A percentile compares a stretch with the other conserved stretches of the same genome.
Conservation (phyloP, 2,797 vertebrate species). For the Pteronotus mesoamericanus region DNA sequence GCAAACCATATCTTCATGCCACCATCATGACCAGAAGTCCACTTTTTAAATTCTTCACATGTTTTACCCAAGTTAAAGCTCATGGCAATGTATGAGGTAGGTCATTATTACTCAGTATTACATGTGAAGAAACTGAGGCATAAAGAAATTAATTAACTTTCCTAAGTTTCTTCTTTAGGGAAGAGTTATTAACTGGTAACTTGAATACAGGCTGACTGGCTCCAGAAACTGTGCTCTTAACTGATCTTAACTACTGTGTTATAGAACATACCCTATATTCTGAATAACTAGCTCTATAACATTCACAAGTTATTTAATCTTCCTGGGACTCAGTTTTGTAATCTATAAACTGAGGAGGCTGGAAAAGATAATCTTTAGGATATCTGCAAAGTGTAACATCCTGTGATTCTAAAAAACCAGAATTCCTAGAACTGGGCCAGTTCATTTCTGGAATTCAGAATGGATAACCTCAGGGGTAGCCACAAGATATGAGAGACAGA, state of each 20-base stretch:
- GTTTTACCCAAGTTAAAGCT: neutral
- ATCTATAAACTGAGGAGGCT: conserved; percentile 1
- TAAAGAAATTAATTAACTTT: neutral
- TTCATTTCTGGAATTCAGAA: conserved; percentile 58
- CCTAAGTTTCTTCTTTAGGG: neutral
- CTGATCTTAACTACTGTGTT: neutral
- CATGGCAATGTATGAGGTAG: neutral
- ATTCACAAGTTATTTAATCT: conserved; percentile 24
- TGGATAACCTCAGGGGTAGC: conserved; percentile 38
- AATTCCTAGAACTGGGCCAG: conserved; percentile 36
- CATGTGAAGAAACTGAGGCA: neutral
- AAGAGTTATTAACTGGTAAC: neutral
- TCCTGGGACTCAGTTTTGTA: conserved; percentile 24
- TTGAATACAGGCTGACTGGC: neutral
- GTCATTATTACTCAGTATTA: neutral
- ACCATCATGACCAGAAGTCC: too few species aligned
- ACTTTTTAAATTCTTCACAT: neutral
- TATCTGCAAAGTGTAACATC: conserved; percentile 27
- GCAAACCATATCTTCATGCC: too few species aligned
- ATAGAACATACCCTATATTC: neutral
- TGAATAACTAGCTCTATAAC: neutral
- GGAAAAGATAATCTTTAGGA: neutral
- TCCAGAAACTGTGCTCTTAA: neutral
- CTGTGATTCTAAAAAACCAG: neutral
- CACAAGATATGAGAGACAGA: conserved; percentile 36